These are phyloP conservation scores for Stigmatopora argus DNA, from an alignment of 2,113 vertebrate species.

Conservation along the genomic window DNA sequence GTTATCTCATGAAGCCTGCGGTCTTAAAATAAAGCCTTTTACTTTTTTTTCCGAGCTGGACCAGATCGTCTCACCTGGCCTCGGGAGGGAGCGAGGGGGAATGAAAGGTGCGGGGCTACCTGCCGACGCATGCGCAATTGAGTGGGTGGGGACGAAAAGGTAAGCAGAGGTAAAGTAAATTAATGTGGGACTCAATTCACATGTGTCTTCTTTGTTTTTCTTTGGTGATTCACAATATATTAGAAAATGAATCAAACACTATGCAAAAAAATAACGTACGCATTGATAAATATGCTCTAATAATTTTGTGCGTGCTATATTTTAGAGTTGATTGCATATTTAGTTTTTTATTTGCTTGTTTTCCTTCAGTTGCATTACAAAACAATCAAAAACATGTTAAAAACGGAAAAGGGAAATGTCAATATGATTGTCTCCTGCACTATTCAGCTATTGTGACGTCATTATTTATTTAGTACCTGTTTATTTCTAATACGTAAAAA, in stretches of 20 bases:
- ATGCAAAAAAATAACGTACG: too few species aligned
- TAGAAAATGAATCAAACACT: too few species aligned
- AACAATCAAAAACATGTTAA: neutral
- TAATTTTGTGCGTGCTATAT: too few species aligned
- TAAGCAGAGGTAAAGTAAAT: constrained; percentile 35
- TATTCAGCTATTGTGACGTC: constrained; percentile 52
- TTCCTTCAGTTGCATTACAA: neutral
- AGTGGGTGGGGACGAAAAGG: constrained; percentile 63
- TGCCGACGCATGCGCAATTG: constrained; percentile 87
- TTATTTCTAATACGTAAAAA: constrained; percentile 67
- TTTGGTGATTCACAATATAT: neutral
- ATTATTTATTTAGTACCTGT: constrained; percentile 68
- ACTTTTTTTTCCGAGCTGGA: constrained; percentile 76
- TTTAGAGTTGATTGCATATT: too few species aligned
- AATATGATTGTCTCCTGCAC: constrained; percentile 1
- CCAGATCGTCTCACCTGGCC: constrained; percentile 88
- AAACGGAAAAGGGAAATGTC: neutral
- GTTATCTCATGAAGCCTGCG: constrained; percentile 73
- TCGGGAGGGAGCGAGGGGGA: constrained; percentile 29
- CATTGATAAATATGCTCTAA: too few species aligned
- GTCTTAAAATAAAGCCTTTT: constrained; percentile 77
- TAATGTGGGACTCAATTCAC: neutral
- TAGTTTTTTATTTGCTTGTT: too few species aligned
- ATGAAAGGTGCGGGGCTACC: constrained; percentile 76
- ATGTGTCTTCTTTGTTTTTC: neutral